Percentiles rank a stretch among this genome's conserved stretches.
Conservation (phyloP, 2,888 invertebrate genomes). For the Dascillus cervinus region DNA sequence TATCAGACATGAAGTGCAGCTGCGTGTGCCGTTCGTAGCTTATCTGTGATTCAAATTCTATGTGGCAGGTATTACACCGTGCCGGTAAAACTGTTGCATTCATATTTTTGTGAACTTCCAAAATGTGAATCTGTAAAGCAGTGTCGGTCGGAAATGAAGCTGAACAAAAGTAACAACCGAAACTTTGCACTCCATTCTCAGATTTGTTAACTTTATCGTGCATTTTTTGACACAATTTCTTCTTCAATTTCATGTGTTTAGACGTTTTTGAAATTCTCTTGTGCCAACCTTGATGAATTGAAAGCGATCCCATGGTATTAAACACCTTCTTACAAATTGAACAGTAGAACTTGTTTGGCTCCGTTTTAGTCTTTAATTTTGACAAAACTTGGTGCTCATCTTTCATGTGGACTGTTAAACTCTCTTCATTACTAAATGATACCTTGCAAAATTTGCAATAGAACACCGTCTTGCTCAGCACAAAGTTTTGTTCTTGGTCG, state of each 20-base stretch:
- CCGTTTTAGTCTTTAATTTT: constrained; percentile 16
- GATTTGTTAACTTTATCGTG: constrained; percentile 8
- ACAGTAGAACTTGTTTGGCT: constrained; percentile 44
- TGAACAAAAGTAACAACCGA: constrained; percentile 30
- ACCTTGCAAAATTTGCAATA: constrained; percentile 37
- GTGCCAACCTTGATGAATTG: constrained; percentile 56
- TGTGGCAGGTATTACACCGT: constrained; percentile 52
- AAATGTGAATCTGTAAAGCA: constrained; percentile 36
- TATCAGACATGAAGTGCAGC: constrained; percentile 44
- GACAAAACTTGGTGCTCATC: constrained; percentile 26
- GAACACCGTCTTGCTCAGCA: constrained; percentile 11
- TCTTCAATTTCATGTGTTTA: constrained; percentile 11
- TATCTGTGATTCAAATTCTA: constrained; percentile 53
- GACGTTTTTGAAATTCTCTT: constrained; percentile 47
- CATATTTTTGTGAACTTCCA: constrained; percentile 36
- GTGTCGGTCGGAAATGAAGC: constrained; percentile 33
- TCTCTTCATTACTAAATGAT: constrained; percentile 24
- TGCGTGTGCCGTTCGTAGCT: constrained; percentile 50
- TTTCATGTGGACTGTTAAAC: constrained; percentile 33
- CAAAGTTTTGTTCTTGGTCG: constrained; percentile 5
- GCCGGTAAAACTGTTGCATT: constrained; percentile 31
- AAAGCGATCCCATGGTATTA: constrained; percentile 51
- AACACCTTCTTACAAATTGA: constrained; percentile 57
- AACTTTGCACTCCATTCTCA: constrained; percentile 43
- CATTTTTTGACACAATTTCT: constrained; percentile 9